Conservation (phyloP, 2,888 invertebrate genomes). For the Carterocephalus palaemon region DNA sequence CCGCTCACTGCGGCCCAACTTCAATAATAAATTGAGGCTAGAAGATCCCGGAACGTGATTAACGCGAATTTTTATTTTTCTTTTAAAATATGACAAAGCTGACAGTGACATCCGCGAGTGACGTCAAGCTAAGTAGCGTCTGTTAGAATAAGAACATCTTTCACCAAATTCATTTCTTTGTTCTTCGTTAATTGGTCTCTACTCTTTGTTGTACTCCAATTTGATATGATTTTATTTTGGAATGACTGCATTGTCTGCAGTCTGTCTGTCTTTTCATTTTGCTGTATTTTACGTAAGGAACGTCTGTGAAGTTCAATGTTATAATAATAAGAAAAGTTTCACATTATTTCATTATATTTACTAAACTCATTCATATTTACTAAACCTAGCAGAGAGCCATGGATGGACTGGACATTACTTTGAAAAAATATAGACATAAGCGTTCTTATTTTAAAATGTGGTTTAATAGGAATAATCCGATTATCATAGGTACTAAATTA, state of each 20-base stretch:
- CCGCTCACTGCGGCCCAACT: conserved; percentile 44
- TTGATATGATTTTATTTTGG: conserved; percentile 3
- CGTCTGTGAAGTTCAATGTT: too few species aligned
- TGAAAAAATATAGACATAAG: too few species aligned
- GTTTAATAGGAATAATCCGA: too few species aligned
- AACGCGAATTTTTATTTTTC: conserved; percentile 32
- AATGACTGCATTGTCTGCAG: not conserved
- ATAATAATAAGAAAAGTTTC: too few species aligned
- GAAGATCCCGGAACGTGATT: conserved; percentile 33
- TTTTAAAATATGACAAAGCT: conserved; percentile 33
- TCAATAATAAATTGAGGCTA: conserved; percentile 34
- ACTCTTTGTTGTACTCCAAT: conserved; percentile 12
- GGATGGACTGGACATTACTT: too few species aligned
- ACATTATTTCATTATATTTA: too few species aligned
- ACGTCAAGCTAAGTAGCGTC: conserved; percentile 38
- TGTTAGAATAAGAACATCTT: conserved; percentile 29
- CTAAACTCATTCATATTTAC: too few species aligned
- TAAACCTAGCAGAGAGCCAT: too few species aligned
- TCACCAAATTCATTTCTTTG: conserved; percentile 15
- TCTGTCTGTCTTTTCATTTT: too few species aligned
- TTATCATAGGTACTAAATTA: too few species aligned
- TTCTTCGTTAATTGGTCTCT: conserved; percentile 26
- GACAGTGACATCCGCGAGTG: conserved; percentile 35
- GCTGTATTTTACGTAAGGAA: too few species aligned
- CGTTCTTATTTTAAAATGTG: too few species aligned